Conservation (phyloP, 2,888 invertebrate genomes). For the Phrixothrix hirtus region DNA sequence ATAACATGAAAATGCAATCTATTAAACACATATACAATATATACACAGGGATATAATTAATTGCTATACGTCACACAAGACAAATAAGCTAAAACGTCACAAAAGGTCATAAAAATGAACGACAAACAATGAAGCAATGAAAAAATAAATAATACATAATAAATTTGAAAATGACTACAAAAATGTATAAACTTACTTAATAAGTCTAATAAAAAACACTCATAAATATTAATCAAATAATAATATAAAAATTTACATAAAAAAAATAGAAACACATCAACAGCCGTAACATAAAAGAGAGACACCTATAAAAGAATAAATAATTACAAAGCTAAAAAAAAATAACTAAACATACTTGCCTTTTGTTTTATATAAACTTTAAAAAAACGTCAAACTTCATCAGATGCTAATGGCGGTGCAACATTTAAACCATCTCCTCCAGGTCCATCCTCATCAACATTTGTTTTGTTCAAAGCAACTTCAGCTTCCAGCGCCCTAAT, state of each 20-base stretch:
- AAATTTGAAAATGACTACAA: neutral
- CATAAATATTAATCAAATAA: neutral
- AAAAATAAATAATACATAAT: neutral
- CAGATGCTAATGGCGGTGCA: slow-evolving; percentile 59
- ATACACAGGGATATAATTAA: too few relatives aligned
- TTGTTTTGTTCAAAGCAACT: slow-evolving; percentile 50
- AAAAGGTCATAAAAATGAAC: neutral
- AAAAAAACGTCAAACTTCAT: slow-evolving; percentile 60
- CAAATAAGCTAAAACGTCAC: neutral
- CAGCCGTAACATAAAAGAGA: neutral
- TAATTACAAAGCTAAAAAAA: neutral
- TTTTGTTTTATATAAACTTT: slow-evolving; percentile 3
- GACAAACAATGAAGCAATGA: neutral
- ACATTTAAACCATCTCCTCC: slow-evolving; percentile 54
- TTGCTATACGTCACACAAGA: too few relatives aligned
- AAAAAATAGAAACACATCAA: too few relatives aligned
- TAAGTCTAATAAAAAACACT: too few relatives aligned
- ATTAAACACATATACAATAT: slow-evolving; percentile 18
- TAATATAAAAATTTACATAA: neutral
- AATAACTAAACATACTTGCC: too few relatives aligned
- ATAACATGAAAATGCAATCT: slow-evolving; percentile 20
- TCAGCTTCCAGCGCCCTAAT: slow-evolving; percentile 77
- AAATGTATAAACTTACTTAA: neutral
- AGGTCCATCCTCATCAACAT: slow-evolving; percentile 52
- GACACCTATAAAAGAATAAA: neutral